Evolutionary conservation across 2,797 vertebrate genomes (phyloP).

Genomic region (Octomys mimax): DNA sequence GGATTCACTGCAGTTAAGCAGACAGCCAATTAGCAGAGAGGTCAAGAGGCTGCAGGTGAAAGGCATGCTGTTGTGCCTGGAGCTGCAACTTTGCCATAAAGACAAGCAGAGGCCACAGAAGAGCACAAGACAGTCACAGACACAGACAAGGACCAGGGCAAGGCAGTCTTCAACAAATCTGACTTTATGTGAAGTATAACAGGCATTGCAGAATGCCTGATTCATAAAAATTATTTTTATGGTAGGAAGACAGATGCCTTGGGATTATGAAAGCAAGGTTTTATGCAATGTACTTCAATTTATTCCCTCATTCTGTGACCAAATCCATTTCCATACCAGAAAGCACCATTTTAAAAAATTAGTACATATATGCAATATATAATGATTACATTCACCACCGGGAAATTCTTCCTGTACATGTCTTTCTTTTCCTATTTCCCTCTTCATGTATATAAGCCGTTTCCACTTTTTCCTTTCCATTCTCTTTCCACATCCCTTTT

Average conservation of each 20-base stretch:
- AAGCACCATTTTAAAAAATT: not conserved
- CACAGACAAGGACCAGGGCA: not conserved
- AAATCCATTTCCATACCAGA: not conserved
- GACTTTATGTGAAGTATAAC: not conserved
- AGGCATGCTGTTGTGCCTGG: accelerated
- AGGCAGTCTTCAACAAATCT: not conserved
- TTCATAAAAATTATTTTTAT: not conserved
- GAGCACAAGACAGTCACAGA: not conserved
- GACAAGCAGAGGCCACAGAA: not conserved
- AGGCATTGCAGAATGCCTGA: not conserved
- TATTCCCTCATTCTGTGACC: not conserved
- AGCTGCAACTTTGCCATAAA: not conserved
- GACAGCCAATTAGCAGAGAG: not conserved
- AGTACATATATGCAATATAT: not conserved
- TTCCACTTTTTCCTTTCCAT: not conserved
- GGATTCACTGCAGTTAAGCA: not conserved
- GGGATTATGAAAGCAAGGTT: not conserved
- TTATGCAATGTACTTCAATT: not conserved
- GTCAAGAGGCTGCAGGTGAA: not conserved
- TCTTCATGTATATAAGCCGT: not conserved
- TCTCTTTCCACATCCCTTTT: not conserved
- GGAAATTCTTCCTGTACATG: not conserved
- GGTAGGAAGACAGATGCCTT: not conserved
- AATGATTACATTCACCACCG: not conserved
- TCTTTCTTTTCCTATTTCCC: not conserved